Conservation (phyloP, 2,113 vertebrate species). For the Pelmatolapia mariae region DNA sequence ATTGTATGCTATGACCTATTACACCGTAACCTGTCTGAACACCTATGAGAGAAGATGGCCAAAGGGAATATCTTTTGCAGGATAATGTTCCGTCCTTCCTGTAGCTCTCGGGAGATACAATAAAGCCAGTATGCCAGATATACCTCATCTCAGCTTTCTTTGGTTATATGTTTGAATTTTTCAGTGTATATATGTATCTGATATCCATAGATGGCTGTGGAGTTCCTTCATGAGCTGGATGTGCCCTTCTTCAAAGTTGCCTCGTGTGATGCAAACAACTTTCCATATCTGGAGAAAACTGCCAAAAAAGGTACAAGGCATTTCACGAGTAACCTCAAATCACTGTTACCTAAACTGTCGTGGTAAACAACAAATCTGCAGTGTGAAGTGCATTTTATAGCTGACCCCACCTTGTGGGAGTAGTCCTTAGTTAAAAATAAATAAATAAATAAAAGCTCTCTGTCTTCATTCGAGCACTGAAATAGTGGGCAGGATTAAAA, state of each 20-base stretch:
- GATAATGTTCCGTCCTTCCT: background rate
- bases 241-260: constrained; percentile 99
- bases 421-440: background rate
- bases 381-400: background rate
- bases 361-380: background rate
- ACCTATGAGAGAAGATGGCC: background rate
- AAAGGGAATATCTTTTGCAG: background rate
- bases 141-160: background rate
- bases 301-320: constrained; percentile 83
- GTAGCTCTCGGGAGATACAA: background rate
- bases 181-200: background rate
- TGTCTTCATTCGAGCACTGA: background rate
- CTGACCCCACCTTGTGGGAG: background rate
- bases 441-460: too few relatives aligned
- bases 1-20: background rate
- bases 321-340: background rate
- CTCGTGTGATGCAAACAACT: constrained; percentile 96
- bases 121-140: background rate
- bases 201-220: constrained; percentile 88
- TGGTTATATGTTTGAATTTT: background rate
- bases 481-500: background rate
- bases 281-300: constrained; percentile 90
- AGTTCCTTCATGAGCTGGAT: constrained; percentile 89
- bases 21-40: background rate
- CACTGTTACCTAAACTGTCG: background rate